Conservation (phyloP, 1,140 invertebrate genomes). For the Anthonomus grandis region DNA sequence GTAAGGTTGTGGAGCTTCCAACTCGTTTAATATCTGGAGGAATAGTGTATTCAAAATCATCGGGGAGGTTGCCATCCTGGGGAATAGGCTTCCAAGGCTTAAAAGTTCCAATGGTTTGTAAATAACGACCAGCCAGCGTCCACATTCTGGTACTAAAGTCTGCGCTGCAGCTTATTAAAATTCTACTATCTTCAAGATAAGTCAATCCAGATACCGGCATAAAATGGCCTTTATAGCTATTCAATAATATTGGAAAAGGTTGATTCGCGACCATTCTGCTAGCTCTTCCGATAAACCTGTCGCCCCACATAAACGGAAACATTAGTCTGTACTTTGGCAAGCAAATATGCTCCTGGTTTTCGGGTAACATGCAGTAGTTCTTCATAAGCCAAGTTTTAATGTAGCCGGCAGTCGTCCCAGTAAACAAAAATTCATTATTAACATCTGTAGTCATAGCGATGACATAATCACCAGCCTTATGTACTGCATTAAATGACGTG, state of each 20-base stretch:
- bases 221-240: conserved; percentile 60
- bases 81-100: conserved; percentile 55
- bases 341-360: conserved; percentile 48
- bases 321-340: conserved; percentile 58
- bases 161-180: conserved; percentile 64
- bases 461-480: conserved; percentile 64
- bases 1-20: conserved; percentile 64
- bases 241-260: conserved; percentile 61
- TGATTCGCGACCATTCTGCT: conserved; percentile 59
- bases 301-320: conserved; percentile 69
- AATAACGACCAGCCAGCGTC: conserved; percentile 64
- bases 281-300: conserved; percentile 56
- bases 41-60: conserved; percentile 48
- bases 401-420: conserved; percentile 64
- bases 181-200: conserved; percentile 57
- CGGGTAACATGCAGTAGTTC: conserved; percentile 51
- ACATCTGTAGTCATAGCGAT: conserved; percentile 60
- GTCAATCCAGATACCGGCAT: conserved; percentile 58
- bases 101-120: conserved; percentile 65
- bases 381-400: conserved; percentile 69
- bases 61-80: conserved; percentile 36
- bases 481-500: conserved; percentile 60
- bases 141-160: conserved; percentile 69
- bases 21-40: conserved; percentile 64
- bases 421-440: conserved; percentile 63